Conservation (phyloP, 1,140 invertebrate genomes). For the Drosophila carrolli region DNA sequence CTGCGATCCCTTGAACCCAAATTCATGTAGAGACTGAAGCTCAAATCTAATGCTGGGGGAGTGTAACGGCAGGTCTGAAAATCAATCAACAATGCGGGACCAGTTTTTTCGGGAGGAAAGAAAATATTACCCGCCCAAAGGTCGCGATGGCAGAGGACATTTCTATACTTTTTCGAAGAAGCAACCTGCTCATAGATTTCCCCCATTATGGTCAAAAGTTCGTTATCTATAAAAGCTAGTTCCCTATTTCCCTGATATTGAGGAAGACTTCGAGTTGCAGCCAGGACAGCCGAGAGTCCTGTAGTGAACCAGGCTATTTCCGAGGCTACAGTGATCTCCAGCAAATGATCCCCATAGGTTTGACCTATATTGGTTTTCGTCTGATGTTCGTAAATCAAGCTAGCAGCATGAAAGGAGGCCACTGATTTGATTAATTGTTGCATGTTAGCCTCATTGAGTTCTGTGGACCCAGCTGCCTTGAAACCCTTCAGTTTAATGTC, state of each 20-base stretch:
- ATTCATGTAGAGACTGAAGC: slow-evolving; percentile 73
- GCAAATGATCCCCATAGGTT: slow-evolving; percentile 55
- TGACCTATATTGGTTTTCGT: slow-evolving; percentile 40
- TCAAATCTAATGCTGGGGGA: slow-evolving; percentile 86
- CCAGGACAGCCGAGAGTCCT: slow-evolving; percentile 57
- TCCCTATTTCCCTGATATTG: slow-evolving; percentile 26
- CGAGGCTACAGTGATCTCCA: slow-evolving; percentile 62
- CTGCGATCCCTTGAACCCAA: slow-evolving; percentile 26
- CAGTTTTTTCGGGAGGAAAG: slow-evolving; percentile 81
- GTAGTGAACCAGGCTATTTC: slow-evolving; percentile 71
- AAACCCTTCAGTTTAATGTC: slow-evolving; percentile 64
- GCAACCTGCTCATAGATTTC: slow-evolving; percentile 67
- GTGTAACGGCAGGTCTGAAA: slow-evolving; percentile 86
- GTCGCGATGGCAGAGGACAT: slow-evolving; percentile 88
- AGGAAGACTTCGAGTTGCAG: slow-evolving; percentile 44
- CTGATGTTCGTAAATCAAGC: slow-evolving; percentile 71
- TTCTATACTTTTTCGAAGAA: slow-evolving; percentile 72
- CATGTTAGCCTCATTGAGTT: slow-evolving; percentile 19
- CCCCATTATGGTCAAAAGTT: slow-evolving; percentile 34
- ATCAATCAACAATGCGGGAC: slow-evolving; percentile 86
- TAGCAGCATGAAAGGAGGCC: slow-evolving; percentile 84
- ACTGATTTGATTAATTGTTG: slow-evolving; percentile 66
- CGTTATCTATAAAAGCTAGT: slow-evolving; percentile 29
- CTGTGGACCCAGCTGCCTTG: not conserved
- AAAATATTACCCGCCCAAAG: slow-evolving; percentile 88